phyloP scores from a whole-genome alignment of 2,113 vertebrate genomes.

The Tychaedon coryphoeus region DNA sequence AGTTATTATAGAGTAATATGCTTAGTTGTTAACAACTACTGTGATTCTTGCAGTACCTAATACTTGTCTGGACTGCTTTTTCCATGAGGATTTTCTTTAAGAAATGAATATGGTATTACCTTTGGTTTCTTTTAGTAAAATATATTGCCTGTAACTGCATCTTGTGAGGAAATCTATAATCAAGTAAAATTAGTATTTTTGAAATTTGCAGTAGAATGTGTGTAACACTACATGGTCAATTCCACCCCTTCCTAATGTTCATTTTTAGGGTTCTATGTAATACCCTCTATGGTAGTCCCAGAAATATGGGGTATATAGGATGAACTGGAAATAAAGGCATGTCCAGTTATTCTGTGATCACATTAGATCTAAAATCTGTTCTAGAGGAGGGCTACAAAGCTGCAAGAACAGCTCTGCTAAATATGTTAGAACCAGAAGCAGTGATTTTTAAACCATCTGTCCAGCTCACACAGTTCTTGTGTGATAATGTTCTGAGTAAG shows the following conservation, averaged over 20 bases:
- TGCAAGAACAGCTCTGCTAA: neutral
- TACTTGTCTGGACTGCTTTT: neutral
- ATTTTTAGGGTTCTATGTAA: neutral
- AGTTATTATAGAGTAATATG: neutral
- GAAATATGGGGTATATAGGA: neutral
- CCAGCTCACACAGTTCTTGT: neutral
- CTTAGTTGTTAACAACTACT: neutral
- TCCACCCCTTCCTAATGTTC: neutral
- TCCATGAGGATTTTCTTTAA: neutral
- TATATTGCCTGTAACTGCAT: neutral
- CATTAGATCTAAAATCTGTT: neutral
- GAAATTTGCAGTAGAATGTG: neutral
- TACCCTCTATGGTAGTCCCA: neutral
- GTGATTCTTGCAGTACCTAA: neutral
- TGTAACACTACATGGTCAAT: neutral
- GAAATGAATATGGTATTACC: neutral
- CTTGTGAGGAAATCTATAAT: neutral
- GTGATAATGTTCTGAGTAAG: neutral
- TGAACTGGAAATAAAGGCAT: neutral
- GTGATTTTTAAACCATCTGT: slow-evolving; percentile 16
- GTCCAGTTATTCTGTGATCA: neutral
- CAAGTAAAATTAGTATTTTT: neutral
- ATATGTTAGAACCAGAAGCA: neutral
- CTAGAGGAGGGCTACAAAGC: neutral
- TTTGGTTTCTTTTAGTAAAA: neutral